Evolutionary conservation across 2,113 vertebrate species (phyloP).

Genomic region (Menidia beryllina): DNA sequence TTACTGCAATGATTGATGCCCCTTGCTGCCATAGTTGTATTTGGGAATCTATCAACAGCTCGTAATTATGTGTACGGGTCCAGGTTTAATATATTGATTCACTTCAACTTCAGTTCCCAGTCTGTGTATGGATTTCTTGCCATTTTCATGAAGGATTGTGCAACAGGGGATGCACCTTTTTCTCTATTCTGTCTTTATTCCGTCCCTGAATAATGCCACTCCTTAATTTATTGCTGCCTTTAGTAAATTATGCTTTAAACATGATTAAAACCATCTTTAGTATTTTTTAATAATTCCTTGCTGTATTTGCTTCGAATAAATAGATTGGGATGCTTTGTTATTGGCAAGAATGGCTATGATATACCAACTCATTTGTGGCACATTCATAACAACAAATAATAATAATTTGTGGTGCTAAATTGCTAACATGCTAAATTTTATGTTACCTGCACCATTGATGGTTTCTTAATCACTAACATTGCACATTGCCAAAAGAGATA

Average conservation of each 20-base stretch:
- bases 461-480: background rate
- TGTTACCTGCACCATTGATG: background rate
- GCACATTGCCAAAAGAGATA: no score
- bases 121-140: constrained; percentile 74
- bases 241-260: constrained; percentile 50
- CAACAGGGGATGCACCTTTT: constrained; percentile 26
- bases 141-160: constrained; percentile 69
- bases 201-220: constrained; percentile 12
- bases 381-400: background rate
- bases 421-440: no score
- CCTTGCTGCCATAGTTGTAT: constrained; percentile 31
- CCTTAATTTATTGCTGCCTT: constrained; percentile 53
- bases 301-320: constrained; percentile 9
- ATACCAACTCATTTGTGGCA: background rate
- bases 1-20: constrained; percentile 57
- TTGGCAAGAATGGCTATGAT: background rate
- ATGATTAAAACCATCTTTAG: constrained; percentile 36
- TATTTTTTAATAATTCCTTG: constrained; percentile 18
- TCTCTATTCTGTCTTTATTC: background rate
- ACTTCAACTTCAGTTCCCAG: constrained; percentile 58
- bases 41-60: constrained; percentile 68
- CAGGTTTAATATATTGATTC: constrained; percentile 68
- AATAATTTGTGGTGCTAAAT: background rate
- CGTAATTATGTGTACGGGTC: constrained; percentile 77
- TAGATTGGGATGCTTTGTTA: constrained; percentile 3